Conservation (phyloP, 2,888 invertebrate genomes). For the Globia sparganii region DNA sequence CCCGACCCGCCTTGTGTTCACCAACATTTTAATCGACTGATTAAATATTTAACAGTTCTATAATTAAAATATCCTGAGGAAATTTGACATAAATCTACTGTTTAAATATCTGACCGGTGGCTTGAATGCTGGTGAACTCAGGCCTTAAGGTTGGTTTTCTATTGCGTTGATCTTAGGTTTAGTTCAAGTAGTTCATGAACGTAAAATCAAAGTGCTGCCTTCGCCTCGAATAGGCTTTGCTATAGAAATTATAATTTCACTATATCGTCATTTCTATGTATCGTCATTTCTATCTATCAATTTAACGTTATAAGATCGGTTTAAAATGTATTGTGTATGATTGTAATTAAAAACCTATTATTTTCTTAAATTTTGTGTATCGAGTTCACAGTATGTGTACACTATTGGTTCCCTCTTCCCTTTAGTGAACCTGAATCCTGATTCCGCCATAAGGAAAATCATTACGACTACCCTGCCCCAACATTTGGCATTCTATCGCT, state of each 20-base stretch:
- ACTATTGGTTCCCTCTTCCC: background rate
- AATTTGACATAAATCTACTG: too few species aligned
- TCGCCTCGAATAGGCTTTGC: background rate
- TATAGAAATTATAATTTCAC: background rate
- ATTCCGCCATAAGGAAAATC: slow-evolving; percentile 45
- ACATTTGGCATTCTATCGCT: slow-evolving; percentile 54
- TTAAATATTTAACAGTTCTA: too few species aligned
- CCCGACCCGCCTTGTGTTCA: too few species aligned
- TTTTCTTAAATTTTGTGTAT: background rate
- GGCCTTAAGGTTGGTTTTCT: background rate
- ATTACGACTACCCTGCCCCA: slow-evolving; percentile 30
- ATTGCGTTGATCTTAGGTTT: background rate
- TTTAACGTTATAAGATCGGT: background rate
- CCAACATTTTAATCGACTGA: too few species aligned
- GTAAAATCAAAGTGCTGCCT: background rate
- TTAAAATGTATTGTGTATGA: background rate
- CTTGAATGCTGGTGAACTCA: too few species aligned
- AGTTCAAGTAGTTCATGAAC: background rate
- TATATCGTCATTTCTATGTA: background rate
- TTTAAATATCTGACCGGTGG: too few species aligned
- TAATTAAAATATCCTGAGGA: too few species aligned
- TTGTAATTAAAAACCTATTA: background rate
- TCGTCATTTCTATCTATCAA: background rate
- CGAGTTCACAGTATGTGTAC: background rate
- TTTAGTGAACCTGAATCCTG: slow-evolving; percentile 28